Base-by-base conservation (phyloP, 2,113 vertebrate genomes). In the Tauraco erythrolophus region DNA sequence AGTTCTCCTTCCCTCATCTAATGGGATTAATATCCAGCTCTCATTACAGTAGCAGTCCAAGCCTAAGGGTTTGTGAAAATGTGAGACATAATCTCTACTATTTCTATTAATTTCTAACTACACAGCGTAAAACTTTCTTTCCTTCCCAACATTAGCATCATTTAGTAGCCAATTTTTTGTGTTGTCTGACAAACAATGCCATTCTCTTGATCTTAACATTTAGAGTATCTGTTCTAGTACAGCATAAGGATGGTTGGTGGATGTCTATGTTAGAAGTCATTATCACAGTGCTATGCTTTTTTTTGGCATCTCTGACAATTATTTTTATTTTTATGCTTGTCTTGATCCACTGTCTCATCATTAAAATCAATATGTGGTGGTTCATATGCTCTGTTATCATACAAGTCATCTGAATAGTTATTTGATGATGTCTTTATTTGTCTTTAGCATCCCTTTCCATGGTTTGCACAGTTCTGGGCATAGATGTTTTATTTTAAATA, bases 401-500 rank as follows among this genome's bases (percentile, higher is more conserved):
- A 48, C 39, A 89, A 78, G 15, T 82, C 9, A 89, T 61, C 33
- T 79, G 28, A 89, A 84, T 53, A 86, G 11, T 45, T 53, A 80
- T 19, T 15, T 45, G 19, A 71, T 89, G 24, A 88, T 91, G 33
- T 54, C 70, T 95, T 94, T 79, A 87, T 76, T 79, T 92, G 69
- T 58, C 41, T 79, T 84, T 54, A 57, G 24, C 62, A 69, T 8
- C 19, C 27, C 21, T 64, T 84, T 88, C 31, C 27, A 19, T 80
- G 41, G 45, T 89, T 95, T 79, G 28, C 14, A 68, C 19, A 35
- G 28, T 79, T 95, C 53, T 78, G 22, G 25, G 10, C 28, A 69
- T 27, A 48, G 77, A 51, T 25, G 35, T 53, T 87, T 96, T 92
- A 71, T 94, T 88, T 96, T 66, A 91, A 92, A 87, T 43, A 90